Conservation (phyloP, 2,113 vertebrate genomes). For the Elanus axillaris region DNA sequence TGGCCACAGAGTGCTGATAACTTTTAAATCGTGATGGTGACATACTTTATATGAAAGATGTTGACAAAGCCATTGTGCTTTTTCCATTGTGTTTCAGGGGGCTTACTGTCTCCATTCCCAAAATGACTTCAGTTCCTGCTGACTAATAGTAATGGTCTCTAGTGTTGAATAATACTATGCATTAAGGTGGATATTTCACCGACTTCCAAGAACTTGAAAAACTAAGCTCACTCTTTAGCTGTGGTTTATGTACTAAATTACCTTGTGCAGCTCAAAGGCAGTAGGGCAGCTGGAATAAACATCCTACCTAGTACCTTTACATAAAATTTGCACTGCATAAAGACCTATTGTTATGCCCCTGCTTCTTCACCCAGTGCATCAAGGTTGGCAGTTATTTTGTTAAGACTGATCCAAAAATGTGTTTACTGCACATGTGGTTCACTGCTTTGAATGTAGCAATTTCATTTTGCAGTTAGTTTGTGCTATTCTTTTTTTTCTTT, state of each 20-base stretch:
- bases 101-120: background rate
- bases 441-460: background rate
- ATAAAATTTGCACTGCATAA: background rate
- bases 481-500: background rate
- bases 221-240: background rate
- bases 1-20: background rate
- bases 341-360: background rate
- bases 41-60: fast-evolving
- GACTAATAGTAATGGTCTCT: background rate
- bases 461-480: background rate
- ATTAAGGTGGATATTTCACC: background rate
- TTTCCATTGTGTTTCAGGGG: background rate
- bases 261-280: background rate
- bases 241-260: background rate
- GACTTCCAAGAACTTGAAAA: background rate
- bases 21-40: background rate
- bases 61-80: background rate
- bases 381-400: background rate
- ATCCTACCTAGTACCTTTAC: background rate
- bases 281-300: background rate
- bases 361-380: background rate
- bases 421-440: background rate
- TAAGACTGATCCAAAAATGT: background rate
- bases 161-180: background rate
- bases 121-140: background rate